Base-by-base conservation (phyloP, 2,888 invertebrate genomes). In the Zele albiditarsus region DNA sequence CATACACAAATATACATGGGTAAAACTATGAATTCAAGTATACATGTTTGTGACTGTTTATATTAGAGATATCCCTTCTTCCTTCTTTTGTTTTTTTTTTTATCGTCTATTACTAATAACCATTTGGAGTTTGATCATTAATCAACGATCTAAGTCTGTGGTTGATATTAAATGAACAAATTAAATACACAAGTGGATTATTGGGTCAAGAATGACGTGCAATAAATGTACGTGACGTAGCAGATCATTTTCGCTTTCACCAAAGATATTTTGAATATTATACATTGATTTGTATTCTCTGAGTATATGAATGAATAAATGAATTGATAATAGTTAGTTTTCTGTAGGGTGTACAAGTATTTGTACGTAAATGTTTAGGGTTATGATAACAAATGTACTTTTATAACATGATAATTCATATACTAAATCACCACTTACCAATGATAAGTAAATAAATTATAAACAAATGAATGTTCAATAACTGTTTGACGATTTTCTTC, bases 221-320 rank as follows among this genome's bases (percentile, higher is more conserved):
- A 8, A 71, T 71, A 60, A 46, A 20, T 27, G 38, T 12, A 49
- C 46, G 46, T n/a, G 23, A 53, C 8, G 53, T 4, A 23, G 53
- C 53, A 23, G 8, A 53, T 53, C 20, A 66, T 71, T 75, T 75
- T 71, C 75, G 75, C 75, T 75, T 71, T 75, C 74, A 70, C 74
- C 23, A 62, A 38, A 20, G 42, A 31, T 25, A 65, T 65, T 74
- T 62, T 42, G 31, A 58, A 58, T 20, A 23, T 8, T 23, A 33
- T 58, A 3, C 14, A 12, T 20, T 57, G 49, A 20, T 38, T 20
- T 20, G 4, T 62, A 28, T 3, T 27, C 23, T 20, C 27, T 16
- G 14, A 27, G 25, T 27, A 27, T 5, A 25, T 25, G 6, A 62
- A 28, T 62, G 6, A 14, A 25, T 62, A 25, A n/a, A 28, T 27